Percentiles rank a stretch among this genome's conserved stretches.
phyloP scores from a whole-genome alignment of 2,888 invertebrate genomes.

The Phasia obesa region DNA sequence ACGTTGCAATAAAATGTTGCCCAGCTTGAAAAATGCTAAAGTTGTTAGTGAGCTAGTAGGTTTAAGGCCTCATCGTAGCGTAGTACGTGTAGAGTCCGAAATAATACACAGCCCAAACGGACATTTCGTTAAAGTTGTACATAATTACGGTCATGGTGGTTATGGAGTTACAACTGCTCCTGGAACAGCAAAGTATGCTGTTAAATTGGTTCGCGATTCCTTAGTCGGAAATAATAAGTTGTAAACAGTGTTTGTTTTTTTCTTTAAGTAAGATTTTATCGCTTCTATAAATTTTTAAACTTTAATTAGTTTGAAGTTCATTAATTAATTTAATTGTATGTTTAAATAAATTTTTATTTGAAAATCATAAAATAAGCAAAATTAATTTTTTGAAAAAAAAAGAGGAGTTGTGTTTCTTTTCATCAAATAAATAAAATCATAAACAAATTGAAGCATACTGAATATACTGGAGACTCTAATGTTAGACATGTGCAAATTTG shows the following conservation, averaged over 20 bases:
- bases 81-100: constrained; percentile 89
- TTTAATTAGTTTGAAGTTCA: no score
- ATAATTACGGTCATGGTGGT: constrained; percentile 97
- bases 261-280: not conserved
- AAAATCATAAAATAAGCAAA: no score
- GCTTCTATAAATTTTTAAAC: no score
- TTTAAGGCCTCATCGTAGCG: constrained; percentile 90
- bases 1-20: constrained; percentile 89
- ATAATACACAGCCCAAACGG: constrained; percentile 80
- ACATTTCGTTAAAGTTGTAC: constrained; percentile 87
- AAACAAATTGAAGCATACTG: no score
- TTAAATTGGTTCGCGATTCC: constrained; percentile 86
- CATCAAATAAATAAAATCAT: no score
- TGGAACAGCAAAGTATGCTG: constrained; percentile 91
- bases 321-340: no score
- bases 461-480: no score
- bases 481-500: no score
- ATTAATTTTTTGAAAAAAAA: no score
- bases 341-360: no score
- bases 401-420: no score
- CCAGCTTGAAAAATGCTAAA: constrained; percentile 85
- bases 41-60: constrained; percentile 88
- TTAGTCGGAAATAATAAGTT: constrained; percentile 80
- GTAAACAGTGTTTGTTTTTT: constrained; percentile 66
- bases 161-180: constrained; percentile 96